A percentile compares a stretch with the other conserved stretches of the same genome.
Evolutionary conservation across 1,140 invertebrate species (phyloP).

Genomic region (Ips typographus): DNA sequence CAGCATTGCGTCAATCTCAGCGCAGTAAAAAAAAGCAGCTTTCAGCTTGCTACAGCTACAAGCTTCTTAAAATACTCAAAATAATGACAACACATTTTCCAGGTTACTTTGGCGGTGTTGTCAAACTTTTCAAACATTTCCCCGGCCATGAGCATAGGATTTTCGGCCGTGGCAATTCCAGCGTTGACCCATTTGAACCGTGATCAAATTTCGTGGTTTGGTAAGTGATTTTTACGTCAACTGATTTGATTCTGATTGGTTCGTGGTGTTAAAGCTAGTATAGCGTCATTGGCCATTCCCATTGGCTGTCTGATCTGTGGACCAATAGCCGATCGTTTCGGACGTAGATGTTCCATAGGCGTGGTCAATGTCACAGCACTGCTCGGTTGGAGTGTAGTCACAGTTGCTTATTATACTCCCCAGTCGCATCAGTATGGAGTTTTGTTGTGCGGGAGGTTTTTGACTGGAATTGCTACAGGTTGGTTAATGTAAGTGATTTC

Average conservation of each 20-base stretch:
- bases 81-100: conserved; percentile 14
- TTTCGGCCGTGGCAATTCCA: conserved; percentile 56
- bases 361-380: conserved; percentile 57
- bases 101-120: conserved; percentile 44
- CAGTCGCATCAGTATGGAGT: conserved; percentile 51
- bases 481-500: neutral
- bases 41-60: too few species aligned
- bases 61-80: too few species aligned
- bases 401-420: conserved; percentile 42
- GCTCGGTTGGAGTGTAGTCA: conserved; percentile 60
- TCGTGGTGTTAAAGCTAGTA: conserved; percentile 51
- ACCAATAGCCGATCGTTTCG: conserved; percentile 60
- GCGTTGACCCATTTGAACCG: conserved; percentile 48
- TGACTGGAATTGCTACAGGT: conserved; percentile 64
- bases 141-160: conserved; percentile 56
- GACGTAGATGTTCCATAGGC: conserved; percentile 59
- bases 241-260: conserved; percentile 13
- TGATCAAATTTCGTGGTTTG: conserved; percentile 58
- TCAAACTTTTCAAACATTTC: conserved; percentile 55
- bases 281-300: conserved; percentile 56
- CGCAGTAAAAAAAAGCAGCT: too few species aligned
- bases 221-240: conserved; percentile 44
- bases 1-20: too few species aligned
- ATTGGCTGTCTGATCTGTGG: conserved; percentile 57
- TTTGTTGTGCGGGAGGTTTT: conserved; percentile 60